Base-by-base conservation (phyloP, 2,888 invertebrate genomes). In the Apoda limacodes region DNA sequence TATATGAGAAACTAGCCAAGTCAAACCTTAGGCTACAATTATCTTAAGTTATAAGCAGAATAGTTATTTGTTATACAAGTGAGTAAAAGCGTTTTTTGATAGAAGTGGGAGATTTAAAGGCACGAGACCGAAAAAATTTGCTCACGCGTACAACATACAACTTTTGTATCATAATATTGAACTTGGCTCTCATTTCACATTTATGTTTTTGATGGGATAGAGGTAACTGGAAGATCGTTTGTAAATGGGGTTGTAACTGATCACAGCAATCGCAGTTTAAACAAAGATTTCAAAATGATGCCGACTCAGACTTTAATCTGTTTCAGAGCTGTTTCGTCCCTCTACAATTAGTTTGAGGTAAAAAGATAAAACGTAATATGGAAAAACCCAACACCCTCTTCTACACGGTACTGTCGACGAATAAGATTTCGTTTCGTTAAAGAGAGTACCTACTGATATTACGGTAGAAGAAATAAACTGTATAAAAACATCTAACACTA, bases 231-330 rank as follows among this genome's bases (percentile, higher is more conserved):
- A 22, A 27, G 10, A n/a, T 42, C 7, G 35, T 35, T 13, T 46
- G 27, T 43, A 51, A 56, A 42, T 51, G 52, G 49, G 51, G 49
- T 13, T 53, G 48, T 36, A 53, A 53, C 34, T 50, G 50, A 6
- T 52, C 50, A 4, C 46, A 49, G 13, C 50, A 53, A 34, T 7
- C 42, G 17, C 39, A 49, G 25, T 51, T 30, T 27, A 51, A 57
- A 37, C 50, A 53, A 37, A 50, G 42, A 36, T 45, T 50, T 35
- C 9, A 32, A 19, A 43, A 47, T 33, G 15, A 22, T 6, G 13
- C 25, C 2, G 44, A 50, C 13, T 32, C 32, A 28, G 52, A 55
- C 34, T 36, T 47, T 2, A 42, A 46, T 36, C 45, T 60, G 21
- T 62, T 60, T 42, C 51, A 45, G 36, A 35, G 35, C 13, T 38